These are phyloP conservation scores for Oophaga sylvatica DNA, from an alignment of 2,797 vertebrate genomes.

Conservation along the genomic window DNA sequence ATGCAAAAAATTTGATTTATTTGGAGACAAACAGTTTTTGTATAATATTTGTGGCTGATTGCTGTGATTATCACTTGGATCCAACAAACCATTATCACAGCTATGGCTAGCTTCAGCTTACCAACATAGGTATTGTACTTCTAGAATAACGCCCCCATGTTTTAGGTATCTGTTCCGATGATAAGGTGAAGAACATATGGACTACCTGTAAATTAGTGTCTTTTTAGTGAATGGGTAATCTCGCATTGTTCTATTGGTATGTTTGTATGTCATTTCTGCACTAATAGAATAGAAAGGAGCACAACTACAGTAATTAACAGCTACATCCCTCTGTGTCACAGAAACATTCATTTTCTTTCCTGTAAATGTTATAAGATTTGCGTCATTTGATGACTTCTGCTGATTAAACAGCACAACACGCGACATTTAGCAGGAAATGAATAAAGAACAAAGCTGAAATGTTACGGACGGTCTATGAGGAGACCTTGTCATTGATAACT, in stretches of 20 bases:
- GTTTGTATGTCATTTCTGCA: background rate
- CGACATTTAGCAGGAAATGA: slow-evolving; percentile 21
- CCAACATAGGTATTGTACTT: background rate
- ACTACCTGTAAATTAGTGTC: background rate
- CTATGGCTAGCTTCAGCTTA: background rate
- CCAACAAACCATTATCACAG: background rate
- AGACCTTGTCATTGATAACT: slow-evolving; percentile 34
- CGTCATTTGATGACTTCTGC: slow-evolving; percentile 5
- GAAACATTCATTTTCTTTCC: background rate
- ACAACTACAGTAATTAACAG: background rate
- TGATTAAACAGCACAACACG: slow-evolving; percentile 37
- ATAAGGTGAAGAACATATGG: background rate
- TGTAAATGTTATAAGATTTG: background rate
- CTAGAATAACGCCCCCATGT: background rate
- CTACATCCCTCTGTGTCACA: background rate
- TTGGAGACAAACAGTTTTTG: background rate
- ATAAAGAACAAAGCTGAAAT: slow-evolving; percentile 20
- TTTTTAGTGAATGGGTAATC: background rate
- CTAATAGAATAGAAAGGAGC: background rate
- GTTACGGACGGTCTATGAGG: slow-evolving; percentile 20
- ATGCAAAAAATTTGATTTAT: background rate
- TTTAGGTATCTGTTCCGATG: background rate
- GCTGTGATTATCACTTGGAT: background rate
- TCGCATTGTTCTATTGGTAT: background rate
- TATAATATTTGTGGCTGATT: background rate